Evolutionary conservation across 2,113 vertebrate genomes (phyloP).

Genomic region (Ictalurus punctatus): DNA sequence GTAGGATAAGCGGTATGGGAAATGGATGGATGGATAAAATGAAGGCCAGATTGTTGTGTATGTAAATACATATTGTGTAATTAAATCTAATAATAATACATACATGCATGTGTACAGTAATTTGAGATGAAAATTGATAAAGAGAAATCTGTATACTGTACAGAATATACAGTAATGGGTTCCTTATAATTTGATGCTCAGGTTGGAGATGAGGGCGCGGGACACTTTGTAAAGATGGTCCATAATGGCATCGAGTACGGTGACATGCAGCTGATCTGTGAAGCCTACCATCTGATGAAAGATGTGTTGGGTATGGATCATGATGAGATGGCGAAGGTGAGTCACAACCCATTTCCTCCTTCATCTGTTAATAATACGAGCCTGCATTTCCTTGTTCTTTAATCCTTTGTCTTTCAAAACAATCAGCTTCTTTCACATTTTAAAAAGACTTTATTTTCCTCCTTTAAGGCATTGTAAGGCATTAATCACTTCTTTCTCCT

Average conservation of each 20-base stretch:
- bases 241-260: conserved; percentile 99
- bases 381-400: conserved; percentile 25
- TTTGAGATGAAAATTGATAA: not conserved
- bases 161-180: not conserved
- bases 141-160: not conserved
- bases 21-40: too few species aligned
- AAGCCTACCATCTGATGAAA: conserved; percentile 98
- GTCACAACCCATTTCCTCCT: conserved; percentile 5
- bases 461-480: not conserved
- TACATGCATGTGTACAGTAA: not conserved
- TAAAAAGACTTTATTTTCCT: conserved; percentile 6
- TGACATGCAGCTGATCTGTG: conserved; percentile 98
- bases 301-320: conserved; percentile 88
- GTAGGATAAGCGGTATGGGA: too few species aligned
- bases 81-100: not conserved
- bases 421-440: not conserved
- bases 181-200: conserved; percentile 64
- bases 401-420: not conserved
- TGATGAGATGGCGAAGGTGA: conserved; percentile 87
- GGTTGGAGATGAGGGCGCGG: conserved; percentile 94
- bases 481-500: not conserved
- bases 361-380: not conserved
- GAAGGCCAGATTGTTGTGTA: not conserved
- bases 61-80: not conserved
- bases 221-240: conserved; percentile 99